A percentile compares a stretch with the other conserved stretches of the same genome.
Conservation (phyloP, 2,113 vertebrate species). For the Lethenteron reissneri region DNA sequence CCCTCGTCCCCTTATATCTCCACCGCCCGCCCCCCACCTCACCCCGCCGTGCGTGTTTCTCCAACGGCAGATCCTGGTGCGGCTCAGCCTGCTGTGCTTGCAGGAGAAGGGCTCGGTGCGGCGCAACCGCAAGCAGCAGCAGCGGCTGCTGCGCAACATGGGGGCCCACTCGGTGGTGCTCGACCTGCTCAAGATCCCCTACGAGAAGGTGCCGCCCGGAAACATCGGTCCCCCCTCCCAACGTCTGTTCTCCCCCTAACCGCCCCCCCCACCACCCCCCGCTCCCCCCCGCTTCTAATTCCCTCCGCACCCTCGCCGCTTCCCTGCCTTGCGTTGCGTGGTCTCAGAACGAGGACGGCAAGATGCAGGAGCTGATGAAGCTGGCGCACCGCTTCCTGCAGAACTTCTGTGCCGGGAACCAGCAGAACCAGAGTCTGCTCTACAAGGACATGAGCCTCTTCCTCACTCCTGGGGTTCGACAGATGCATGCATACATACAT, state of each 20-base stretch:
- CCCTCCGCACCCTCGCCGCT: no score
- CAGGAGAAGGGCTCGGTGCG: conserved; percentile 33
- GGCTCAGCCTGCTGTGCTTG: conserved; percentile 77
- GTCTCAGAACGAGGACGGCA: conserved; percentile 40
- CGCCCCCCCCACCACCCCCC: conserved; percentile 69
- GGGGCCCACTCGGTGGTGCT: conserved; percentile 94
- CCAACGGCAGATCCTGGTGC: conserved; percentile 49
- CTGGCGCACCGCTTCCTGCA: conserved; percentile 86
- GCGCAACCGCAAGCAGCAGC: conserved; percentile 81
- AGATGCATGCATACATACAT: no score
- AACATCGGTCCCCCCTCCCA: conserved; percentile 92
- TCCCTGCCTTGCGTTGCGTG: no score
- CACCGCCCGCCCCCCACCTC: no score
- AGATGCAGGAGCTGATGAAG: conserved; percentile 85
- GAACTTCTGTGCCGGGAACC: conserved; percentile 80
- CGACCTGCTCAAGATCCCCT: conserved; percentile 82
- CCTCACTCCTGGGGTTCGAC: conserved; percentile 62
- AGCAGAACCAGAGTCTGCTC: conserved; percentile 72
- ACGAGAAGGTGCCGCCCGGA: conserved; percentile 50
- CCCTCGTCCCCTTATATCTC: no score
- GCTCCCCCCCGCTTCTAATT: conserved; percentile 20
- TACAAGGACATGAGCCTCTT: conserved; percentile 81
- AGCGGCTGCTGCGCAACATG: conserved; percentile 85
- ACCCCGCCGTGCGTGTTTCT: conserved; percentile 1
- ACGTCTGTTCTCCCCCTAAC: conserved; percentile 95